These are phyloP conservation scores for Escarpia spicata DNA, from an alignment of 2,888 invertebrate species.

Conservation along the genomic window DNA sequence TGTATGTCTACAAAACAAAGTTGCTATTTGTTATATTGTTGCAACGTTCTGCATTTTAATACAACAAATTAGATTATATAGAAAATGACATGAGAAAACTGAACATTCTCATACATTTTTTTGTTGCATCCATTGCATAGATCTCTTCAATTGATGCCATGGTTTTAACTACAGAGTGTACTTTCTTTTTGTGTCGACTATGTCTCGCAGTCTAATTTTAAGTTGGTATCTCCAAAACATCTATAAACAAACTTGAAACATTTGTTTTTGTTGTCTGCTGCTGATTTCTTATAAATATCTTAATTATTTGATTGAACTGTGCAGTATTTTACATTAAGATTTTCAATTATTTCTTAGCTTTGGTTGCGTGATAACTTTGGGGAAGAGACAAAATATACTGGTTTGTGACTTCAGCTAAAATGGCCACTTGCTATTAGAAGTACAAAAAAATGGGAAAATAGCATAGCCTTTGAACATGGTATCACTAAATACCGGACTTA, in stretches of 20 bases:
- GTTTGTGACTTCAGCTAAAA: background rate
- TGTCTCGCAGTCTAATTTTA: background rate
- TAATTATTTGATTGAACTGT: background rate
- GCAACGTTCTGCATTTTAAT: background rate
- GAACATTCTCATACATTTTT: background rate
- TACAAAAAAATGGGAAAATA: background rate
- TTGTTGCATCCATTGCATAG: background rate
- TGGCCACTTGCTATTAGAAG: background rate
- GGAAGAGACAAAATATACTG: background rate
- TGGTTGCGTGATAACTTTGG: background rate
- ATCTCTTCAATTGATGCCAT: background rate
- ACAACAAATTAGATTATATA: background rate
- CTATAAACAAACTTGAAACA: background rate
- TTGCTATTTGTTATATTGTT: background rate
- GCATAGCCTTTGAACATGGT: background rate
- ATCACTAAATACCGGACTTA: background rate
- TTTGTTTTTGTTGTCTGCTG: background rate
- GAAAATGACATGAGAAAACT: background rate
- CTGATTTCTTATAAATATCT: background rate
- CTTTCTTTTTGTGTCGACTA: background rate
- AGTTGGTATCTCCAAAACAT: background rate
- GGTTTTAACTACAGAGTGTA: slow-evolving; percentile 2
- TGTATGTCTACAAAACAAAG: background rate
- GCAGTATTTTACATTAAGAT: background rate
- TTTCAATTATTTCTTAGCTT: background rate